A percentile compares a stretch with the other conserved stretches of the same genome.
Conservation (phyloP, 2,888 invertebrate species). For the Zeuzera pyrina region DNA sequence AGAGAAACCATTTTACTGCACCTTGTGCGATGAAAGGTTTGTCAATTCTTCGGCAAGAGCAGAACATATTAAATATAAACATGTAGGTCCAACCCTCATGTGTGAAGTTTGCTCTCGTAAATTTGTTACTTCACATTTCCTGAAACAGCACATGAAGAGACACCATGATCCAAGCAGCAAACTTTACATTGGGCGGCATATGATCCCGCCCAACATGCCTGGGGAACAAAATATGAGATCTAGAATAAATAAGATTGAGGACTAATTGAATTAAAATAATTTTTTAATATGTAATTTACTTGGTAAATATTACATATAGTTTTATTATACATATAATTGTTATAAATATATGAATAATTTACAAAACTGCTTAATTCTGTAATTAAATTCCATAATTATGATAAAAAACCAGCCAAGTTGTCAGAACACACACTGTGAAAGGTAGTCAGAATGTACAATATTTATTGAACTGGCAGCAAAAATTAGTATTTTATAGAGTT, state of each 20-base stretch:
- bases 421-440: no score
- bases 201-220: conserved; percentile 38
- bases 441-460: no score
- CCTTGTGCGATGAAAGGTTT: conserved; percentile 47
- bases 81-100: conserved; percentile 47
- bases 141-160: conserved; percentile 47
- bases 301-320: no score
- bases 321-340: no score
- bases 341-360: no score
- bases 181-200: conserved; percentile 37
- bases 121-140: conserved; percentile 52
- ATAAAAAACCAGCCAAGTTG: no score
- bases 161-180: conserved; percentile 55
- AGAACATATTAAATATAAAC: conserved; percentile 58
- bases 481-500: no score
- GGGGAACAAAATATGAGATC: conserved; percentile 40
- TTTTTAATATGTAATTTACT: no score
- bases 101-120: conserved; percentile 54
- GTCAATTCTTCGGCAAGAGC: conserved; percentile 60
- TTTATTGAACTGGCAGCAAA: no score
- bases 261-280: no score
- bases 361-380: no score
- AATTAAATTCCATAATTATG: no score
- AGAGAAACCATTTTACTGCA: conserved; percentile 55
- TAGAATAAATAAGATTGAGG: background rate